A percentile compares a stretch with the other conserved stretches of the same genome.
phyloP scores from a whole-genome alignment of 2,888 invertebrate species.

The Tryphoninae sp. region DNA sequence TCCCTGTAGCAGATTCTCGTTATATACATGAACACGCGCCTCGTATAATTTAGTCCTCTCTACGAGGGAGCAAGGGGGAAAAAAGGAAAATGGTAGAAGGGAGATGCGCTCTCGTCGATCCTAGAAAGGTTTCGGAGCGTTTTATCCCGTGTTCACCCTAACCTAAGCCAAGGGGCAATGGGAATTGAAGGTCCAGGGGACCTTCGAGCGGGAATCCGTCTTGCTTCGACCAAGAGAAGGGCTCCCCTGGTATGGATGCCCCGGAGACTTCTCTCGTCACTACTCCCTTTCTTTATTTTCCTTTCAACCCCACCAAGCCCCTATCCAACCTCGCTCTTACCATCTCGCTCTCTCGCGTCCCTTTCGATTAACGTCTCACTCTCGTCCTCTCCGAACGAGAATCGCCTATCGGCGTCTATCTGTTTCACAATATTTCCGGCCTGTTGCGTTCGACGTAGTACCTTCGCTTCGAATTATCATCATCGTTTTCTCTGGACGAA shows the following conservation, averaged over 20 bases:
- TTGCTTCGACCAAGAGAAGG: background rate
- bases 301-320: constrained; percentile 42
- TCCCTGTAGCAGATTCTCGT: constrained; percentile 27
- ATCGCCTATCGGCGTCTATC: constrained; percentile 65
- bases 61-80: too few relatives aligned
- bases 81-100: background rate
- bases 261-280: constrained; percentile 30
- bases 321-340: constrained; percentile 29
- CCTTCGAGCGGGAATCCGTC: constrained; percentile 25
- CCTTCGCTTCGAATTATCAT: constrained; percentile 64
- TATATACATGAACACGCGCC: constrained; percentile 16
- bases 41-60: constrained; percentile 27
- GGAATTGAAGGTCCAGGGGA: constrained; percentile 48
- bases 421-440: constrained; percentile 69
- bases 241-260: background rate
- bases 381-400: constrained; percentile 43
- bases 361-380: constrained; percentile 57
- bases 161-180: constrained; percentile 54
- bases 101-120: constrained; percentile 23
- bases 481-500: constrained; percentile 31
- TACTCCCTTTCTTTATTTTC: constrained; percentile 25
- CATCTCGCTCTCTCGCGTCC: constrained; percentile 45
- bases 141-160: constrained; percentile 52
- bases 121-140: constrained; percentile 16
- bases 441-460: constrained; percentile 63